Percentiles rank a stretch among this genome's conserved stretches.
These are phyloP conservation scores for Lytechinus variegatus DNA, from an alignment of 35 echinoderm and acorn worm species.

Conservation along the genomic window DNA sequence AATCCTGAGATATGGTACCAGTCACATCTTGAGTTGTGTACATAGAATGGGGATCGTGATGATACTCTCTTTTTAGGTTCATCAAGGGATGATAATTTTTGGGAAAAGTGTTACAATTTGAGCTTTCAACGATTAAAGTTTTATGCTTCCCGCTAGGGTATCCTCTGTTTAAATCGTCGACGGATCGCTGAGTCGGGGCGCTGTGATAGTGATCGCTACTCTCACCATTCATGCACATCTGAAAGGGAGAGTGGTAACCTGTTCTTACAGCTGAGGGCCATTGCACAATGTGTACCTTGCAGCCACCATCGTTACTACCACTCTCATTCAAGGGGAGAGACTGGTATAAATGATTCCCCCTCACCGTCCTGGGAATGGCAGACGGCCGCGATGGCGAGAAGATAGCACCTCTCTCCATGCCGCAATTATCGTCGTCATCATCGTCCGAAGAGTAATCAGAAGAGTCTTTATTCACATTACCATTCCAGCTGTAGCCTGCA, in stretches of 20 bases:
- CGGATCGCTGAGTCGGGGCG: neutral
- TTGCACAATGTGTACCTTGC: neutral
- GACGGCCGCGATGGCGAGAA: neutral
- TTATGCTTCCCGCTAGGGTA: neutral
- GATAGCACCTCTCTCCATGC: neutral
- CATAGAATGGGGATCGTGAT: neutral
- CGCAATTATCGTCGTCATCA: neutral
- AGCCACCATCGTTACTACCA: neutral
- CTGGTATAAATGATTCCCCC: neutral
- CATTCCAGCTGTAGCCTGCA: conserved; percentile 1
- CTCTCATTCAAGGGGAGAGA: neutral
- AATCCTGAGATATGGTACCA: neutral
- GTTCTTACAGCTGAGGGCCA: neutral
- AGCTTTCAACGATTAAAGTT: neutral
- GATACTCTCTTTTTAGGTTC: neutral
- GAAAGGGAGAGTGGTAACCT: neutral
- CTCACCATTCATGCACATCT: neutral
- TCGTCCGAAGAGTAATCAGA: conserved; percentile 21
- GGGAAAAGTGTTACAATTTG: neutral
- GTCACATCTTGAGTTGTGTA: neutral
- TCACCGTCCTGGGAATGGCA: neutral
- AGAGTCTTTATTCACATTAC: neutral
- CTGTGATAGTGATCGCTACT: neutral
- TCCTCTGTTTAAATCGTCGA: neutral
- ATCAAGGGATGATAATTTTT: neutral